Evolutionary conservation across 2,888 invertebrate genomes (phyloP).

Genomic region (Nephrotoma appendiculata): DNA sequence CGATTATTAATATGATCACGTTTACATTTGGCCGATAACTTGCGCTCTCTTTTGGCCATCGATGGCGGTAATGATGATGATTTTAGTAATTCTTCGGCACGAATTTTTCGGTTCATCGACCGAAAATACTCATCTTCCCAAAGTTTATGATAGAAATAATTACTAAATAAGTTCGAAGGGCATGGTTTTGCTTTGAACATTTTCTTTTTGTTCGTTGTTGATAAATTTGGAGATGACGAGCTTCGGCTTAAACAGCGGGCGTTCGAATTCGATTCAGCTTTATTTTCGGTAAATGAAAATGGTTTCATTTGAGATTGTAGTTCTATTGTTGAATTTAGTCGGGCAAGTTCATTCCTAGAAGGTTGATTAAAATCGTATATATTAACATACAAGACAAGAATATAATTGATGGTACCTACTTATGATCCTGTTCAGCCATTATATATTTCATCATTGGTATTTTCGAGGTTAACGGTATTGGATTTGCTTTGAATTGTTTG

Average conservation of each 20-base stretch:
- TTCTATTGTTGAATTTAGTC: conserved; percentile 44
- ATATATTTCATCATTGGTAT: conserved; percentile 58
- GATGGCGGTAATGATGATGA: conserved; percentile 49
- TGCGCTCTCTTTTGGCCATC: conserved; percentile 47
- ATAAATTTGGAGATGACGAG: conserved; percentile 26
- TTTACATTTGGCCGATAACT: background rate
- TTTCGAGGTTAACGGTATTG: conserved; percentile 54
- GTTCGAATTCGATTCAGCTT: background rate
- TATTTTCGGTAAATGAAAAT: conserved; percentile 43
- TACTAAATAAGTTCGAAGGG: conserved; percentile 53
- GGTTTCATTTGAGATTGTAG: conserved; percentile 49
- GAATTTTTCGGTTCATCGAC: conserved; percentile 51
- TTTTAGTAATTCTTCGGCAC: conserved; percentile 53
- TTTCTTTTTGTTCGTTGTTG: conserved; percentile 18
- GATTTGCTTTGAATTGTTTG: conserved; percentile 38
- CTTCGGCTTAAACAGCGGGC: conserved; percentile 20
- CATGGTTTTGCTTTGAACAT: conserved; percentile 53
- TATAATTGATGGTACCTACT: conserved; percentile 29
- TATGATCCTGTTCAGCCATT: conserved; percentile 54
- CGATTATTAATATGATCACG: background rate
- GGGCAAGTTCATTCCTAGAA: conserved; percentile 39
- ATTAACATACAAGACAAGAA: background rate
- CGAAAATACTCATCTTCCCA: conserved; percentile 58
- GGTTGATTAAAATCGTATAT: conserved; percentile 5
- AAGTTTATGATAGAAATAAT: conserved; percentile 54